Evolutionary conservation across 30 jellyfish, hydroid and myxozoan species (phyloP).

Genomic region (Clytia hemisphaerica): DNA sequence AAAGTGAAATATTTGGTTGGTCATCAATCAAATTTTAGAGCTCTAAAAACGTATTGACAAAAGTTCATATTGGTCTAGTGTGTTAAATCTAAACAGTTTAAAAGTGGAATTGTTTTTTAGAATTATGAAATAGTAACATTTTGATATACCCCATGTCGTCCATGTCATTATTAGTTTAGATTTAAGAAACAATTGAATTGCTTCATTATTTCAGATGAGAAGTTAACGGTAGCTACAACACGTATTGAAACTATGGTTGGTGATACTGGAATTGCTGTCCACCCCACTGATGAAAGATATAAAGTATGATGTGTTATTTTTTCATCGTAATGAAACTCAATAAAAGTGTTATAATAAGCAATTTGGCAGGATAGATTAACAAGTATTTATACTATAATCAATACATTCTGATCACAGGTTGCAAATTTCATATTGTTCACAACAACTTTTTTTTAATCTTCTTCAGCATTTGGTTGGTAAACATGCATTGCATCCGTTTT

Average conservation of each 20-base stretch:
- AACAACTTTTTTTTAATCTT: not conserved
- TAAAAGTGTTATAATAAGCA: not conserved
- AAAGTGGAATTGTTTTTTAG: too few relatives aligned
- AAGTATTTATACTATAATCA: not conserved
- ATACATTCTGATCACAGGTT: not conserved
- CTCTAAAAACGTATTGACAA: too few relatives aligned
- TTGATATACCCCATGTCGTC: too few relatives aligned
- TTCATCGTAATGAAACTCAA: not conserved
- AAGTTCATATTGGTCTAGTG: too few relatives aligned
- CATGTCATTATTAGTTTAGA: not conserved
- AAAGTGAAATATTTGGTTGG: too few relatives aligned
- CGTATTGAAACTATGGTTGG: conserved; percentile 99
- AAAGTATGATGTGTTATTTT: conserved; percentile 30
- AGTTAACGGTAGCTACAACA: conserved; percentile 92
- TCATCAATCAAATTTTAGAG: too few relatives aligned
- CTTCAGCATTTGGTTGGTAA: conserved; percentile 81
- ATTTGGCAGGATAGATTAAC: not conserved
- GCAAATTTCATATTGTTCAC: not conserved
- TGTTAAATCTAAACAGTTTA: too few relatives aligned
- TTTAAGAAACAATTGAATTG: not conserved
- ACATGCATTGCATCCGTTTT: conserved; percentile 95
- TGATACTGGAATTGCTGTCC: conserved; percentile 97
- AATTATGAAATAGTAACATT: too few relatives aligned
- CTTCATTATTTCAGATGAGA: conserved; percentile 66
- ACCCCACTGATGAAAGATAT: conserved; percentile 83